These are phyloP conservation scores for Megathymus violae DNA, from an alignment of 1,140 invertebrate genomes.

Conservation along the genomic window DNA sequence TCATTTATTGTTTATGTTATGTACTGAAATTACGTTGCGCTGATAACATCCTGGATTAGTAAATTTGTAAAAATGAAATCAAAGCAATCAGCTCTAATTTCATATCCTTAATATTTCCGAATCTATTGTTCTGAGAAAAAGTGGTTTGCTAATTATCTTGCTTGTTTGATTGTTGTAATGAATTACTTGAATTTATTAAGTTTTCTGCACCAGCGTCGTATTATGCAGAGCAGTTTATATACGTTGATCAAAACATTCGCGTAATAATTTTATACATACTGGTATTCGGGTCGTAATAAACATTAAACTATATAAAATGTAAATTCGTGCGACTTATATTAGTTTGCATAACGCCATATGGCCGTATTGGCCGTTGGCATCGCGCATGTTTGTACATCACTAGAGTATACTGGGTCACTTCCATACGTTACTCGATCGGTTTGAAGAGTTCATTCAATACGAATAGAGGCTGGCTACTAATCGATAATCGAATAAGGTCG, in stretches of 20 bases:
- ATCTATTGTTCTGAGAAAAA: too few relatives aligned
- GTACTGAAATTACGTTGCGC: too few relatives aligned
- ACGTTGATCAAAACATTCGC: slow-evolving; percentile 21
- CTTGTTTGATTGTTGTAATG: too few relatives aligned
- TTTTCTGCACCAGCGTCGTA: too few relatives aligned
- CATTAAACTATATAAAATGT: slow-evolving; percentile 27
- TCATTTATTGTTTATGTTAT: slow-evolving; percentile 1
- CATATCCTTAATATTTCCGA: too few relatives aligned
- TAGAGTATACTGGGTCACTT: slow-evolving; percentile 50
- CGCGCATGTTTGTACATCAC: slow-evolving; percentile 41
- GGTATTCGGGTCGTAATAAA: slow-evolving; percentile 13
- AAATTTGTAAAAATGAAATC: too few relatives aligned
- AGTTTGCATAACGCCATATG: slow-evolving; percentile 44
- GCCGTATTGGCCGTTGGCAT: slow-evolving; percentile 11
- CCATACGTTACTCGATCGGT: slow-evolving; percentile 55
- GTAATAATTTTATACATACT: slow-evolving; percentile 19
- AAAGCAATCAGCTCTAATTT: too few relatives aligned
- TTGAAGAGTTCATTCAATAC: slow-evolving; percentile 54
- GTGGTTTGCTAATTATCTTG: too few relatives aligned
- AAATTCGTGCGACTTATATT: slow-evolving; percentile 30
- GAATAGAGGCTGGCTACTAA: slow-evolving; percentile 42
- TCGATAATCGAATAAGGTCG: slow-evolving; percentile 68
- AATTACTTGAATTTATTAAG: too few relatives aligned
- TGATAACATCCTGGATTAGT: too few relatives aligned
- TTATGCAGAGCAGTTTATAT: too few relatives aligned